Conservation (phyloP, 2,888 invertebrate species). For the Ormyrus rosae region DNA sequence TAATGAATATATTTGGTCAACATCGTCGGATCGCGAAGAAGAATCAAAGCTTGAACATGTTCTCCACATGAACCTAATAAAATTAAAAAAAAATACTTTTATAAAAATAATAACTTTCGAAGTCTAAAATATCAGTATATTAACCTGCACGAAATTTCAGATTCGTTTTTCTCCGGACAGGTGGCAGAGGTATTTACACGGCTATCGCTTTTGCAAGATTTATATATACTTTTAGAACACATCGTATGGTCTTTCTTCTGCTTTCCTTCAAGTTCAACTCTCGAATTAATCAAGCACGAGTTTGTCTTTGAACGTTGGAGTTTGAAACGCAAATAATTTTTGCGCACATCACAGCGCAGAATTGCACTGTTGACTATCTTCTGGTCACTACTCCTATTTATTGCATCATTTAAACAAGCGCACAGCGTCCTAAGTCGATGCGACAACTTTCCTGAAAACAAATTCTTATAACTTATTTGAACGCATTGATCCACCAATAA, state of each 20-base stretch:
- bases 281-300: background rate
- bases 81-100: no score
- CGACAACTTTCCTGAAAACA: constrained; percentile 35
- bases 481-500: no score
- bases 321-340: constrained; percentile 42
- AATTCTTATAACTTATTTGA: background rate
- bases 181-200: background rate
- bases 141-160: background rate
- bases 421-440: constrained; percentile 33
- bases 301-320: constrained; percentile 8
- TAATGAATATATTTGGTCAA: no score
- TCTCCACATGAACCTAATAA: no score
- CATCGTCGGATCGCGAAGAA: no score
- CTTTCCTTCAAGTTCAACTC: background rate
- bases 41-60: no score
- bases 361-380: background rate
- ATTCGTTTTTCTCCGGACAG: background rate
- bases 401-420: constrained; percentile 23
- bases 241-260: no score
- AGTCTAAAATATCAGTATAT: background rate
- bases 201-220: no score
- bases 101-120: no score
- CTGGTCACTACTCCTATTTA: background rate
- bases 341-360: constrained; percentile 29
- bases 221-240: no score